phyloP scores from a whole-genome alignment of 2,888 invertebrate genomes.

The Pandemis cinnamomeana region DNA sequence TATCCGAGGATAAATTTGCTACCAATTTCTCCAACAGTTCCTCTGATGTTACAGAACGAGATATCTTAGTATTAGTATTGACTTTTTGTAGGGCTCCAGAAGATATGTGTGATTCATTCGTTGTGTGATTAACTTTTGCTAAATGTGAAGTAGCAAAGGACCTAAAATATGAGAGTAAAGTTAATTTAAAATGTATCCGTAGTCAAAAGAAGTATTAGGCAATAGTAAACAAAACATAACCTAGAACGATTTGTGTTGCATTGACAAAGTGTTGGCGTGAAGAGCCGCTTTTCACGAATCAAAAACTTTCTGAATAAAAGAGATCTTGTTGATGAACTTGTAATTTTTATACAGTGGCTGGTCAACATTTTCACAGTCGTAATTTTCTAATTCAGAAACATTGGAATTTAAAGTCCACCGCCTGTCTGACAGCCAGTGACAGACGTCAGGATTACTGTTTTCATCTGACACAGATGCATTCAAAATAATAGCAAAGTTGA shows the following conservation, averaged over 20 bases:
- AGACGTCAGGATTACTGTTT: background rate
- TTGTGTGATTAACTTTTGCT: background rate
- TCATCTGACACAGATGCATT: background rate
- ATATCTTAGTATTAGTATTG: conserved; percentile 12
- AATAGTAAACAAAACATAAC: conserved; percentile 37
- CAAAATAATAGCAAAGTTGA: background rate
- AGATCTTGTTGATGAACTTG: conserved; percentile 55
- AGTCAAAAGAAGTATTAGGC: background rate
- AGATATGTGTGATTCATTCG: background rate
- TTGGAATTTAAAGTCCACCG: background rate
- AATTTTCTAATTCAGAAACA: conserved; percentile 13
- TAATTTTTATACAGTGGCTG: conserved; percentile 62
- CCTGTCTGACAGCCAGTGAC: background rate
- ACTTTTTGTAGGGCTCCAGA: conserved; percentile 4
- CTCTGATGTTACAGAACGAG: conserved; percentile 44
- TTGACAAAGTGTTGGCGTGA: conserved; percentile 42
- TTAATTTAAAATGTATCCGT: background rate
- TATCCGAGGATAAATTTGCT: conserved; percentile 68
- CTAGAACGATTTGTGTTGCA: conserved; percentile 42
- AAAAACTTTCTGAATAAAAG: conserved; percentile 50
- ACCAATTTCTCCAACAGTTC: conserved; percentile 73
- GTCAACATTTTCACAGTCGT: conserved; percentile 60
- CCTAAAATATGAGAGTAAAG: conserved; percentile 5
- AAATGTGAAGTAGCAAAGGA: conserved; percentile 10
- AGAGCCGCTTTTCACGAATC: conserved; percentile 46